Conservation (phyloP, 2,113 vertebrate species). For the Takifugu flavidus region DNA sequence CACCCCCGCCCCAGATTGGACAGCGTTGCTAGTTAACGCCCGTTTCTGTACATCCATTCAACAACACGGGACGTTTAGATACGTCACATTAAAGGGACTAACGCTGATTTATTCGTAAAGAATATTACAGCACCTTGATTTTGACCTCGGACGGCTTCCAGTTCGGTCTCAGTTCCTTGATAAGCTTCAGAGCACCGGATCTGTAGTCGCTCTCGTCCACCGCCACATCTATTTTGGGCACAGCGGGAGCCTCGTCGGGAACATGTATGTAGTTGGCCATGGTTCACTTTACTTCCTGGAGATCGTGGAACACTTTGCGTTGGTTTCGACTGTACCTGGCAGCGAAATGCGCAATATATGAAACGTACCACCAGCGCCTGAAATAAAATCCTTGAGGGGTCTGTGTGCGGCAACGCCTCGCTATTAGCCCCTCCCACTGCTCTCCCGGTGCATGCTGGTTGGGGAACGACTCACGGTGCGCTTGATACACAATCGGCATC, state of each 20-base stretch:
- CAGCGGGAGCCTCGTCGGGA: constrained; percentile 72
- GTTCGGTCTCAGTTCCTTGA: constrained; percentile 73
- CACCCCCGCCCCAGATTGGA: too few species aligned
- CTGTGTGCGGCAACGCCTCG: constrained; percentile 58
- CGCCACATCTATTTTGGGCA: constrained; percentile 77
- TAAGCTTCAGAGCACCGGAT: constrained; percentile 68
- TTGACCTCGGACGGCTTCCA: constrained; percentile 78
- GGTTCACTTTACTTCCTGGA: neutral
- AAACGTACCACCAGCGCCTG: neutral
- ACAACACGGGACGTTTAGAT: neutral
- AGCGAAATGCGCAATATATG: constrained; percentile 18
- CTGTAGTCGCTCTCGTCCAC: constrained; percentile 75
- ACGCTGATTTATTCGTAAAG: fast-evolving
- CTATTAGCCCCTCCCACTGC: constrained; percentile 42
- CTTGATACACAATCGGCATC: fast-evolving
- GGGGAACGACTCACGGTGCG: constrained; percentile 25
- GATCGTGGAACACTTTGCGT: too few species aligned
- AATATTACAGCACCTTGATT: constrained; percentile 68
- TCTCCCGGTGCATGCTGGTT: constrained; percentile 21
- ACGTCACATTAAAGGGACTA: neutral
- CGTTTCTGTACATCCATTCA: neutral
- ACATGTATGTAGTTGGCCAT: constrained; percentile 82
- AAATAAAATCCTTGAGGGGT: constrained; percentile 6
- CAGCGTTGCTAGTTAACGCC: neutral
- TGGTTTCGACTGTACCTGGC: too few species aligned